Evolutionary conservation across 2,888 invertebrate species (phyloP), one percentile per base, ranked within the genome.

Genomic region (Chymomyza amoena): DNA sequence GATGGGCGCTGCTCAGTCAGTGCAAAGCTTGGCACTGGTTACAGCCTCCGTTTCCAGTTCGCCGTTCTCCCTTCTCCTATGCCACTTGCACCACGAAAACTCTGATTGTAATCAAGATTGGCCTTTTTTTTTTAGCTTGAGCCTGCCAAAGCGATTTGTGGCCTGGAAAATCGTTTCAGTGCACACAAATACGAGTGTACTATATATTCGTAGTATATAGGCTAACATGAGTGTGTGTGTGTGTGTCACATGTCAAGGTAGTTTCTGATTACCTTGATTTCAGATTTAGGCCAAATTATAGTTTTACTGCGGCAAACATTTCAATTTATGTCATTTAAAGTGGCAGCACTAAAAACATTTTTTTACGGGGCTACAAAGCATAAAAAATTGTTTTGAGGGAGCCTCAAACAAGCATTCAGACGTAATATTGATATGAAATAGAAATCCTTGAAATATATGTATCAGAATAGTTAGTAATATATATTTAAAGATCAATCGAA

Each of bases 101-200:
- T 68, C 71, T 82, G 84, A 84, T 84, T 84, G 88, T 84, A 88
- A 84, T 84, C 88, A 77, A 88, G 87, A 87, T 88, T 84, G 88
- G 82, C 87, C 87, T 75, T 80, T 84, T 87, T n/a, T n/a, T 45
- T 45, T 36, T 36, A 3, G 82, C 86, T 60, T 65, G 71, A 61
- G 39, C 45, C 80, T 81, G 78, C 87, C 76, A 84, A 73, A 74
- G 69, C 84, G 77, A 87, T 88, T 88, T 84, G 84, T 81, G 84
- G 76, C 77, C 72, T 76, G 84, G 71, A 77, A 84, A 88, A 81
- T 72, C 32, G 79, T 75, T 79, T 73, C 73, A 64, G 50, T 81
- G 76, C 78, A 45, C 39, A 45, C 39, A 45, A 4, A 45, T 45
- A 13, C 13, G 2, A 3, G 13, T 13, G 1, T 13, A 6, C 39